Conservation (phyloP, 2,888 invertebrate species). For the Adelognathus sp. region DNA sequence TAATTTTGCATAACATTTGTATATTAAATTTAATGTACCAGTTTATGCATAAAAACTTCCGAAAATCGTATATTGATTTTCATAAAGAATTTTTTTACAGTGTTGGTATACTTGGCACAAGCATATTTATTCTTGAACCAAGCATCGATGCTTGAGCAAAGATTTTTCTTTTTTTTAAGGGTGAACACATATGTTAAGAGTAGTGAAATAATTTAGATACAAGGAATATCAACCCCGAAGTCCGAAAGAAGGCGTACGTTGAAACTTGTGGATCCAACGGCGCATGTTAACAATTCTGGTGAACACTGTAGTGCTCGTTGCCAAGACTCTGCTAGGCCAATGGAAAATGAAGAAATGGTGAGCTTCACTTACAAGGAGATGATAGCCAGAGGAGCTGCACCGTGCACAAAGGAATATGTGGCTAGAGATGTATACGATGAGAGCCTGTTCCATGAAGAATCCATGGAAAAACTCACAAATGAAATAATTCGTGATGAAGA, state of each 20-base stretch:
- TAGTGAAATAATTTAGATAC: not conserved
- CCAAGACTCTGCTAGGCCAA: not conserved
- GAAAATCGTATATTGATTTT: not conserved
- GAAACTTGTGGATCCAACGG: not conserved
- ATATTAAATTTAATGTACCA: not conserved
- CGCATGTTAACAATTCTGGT: not conserved
- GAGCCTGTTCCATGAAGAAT: not conserved
- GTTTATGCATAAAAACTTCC: not conserved
- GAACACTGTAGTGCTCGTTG: conserved; percentile 8
- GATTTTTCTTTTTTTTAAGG: not conserved
- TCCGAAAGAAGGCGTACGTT: not conserved
- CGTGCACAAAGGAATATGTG: conserved; percentile 51
- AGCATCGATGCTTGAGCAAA: too few species aligned
- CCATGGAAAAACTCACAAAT: not conserved
- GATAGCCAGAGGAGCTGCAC: conserved; percentile 55
- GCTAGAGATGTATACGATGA: conserved; percentile 44
- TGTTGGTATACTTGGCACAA: too few species aligned
- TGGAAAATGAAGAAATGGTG: conserved; percentile 12
- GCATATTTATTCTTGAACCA: too few species aligned
- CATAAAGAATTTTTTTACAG: too few species aligned
- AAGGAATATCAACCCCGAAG: not conserved
- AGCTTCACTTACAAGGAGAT: conserved; percentile 64
- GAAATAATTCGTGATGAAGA: not conserved
- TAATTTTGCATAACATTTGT: too few species aligned
- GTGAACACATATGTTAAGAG: not conserved